A percentile compares a stretch with the other conserved stretches of the same genome.
Conservation (phyloP, 92 coral and sea anemone genomes). For the Epizoanthus rinbou region DNA sequence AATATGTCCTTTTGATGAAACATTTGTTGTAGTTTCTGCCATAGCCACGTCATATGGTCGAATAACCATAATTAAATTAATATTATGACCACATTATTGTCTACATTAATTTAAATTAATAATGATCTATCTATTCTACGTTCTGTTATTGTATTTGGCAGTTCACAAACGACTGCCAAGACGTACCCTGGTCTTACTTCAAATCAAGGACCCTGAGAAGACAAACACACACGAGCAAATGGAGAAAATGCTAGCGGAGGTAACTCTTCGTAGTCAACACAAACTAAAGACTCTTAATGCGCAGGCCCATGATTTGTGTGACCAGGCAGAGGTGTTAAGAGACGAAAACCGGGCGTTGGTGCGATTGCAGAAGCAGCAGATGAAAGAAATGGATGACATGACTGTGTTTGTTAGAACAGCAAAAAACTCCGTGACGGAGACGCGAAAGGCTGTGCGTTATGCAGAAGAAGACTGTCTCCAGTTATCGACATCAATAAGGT, state of each 20-base stretch:
- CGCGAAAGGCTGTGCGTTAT: conserved; percentile 36
- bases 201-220: conserved; percentile 12
- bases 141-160: neutral
- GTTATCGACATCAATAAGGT: conserved; percentile 23
- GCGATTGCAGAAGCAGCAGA: conserved; percentile 20
- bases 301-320: conserved; percentile 23
- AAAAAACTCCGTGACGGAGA: conserved; percentile 14
- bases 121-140: neutral
- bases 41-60: too few species aligned
- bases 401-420: conserved; percentile 28
- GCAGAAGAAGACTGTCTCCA: conserved; percentile 31
- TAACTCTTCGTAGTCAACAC: conserved; percentile 35
- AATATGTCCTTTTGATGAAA: too few species aligned
- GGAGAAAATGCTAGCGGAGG: conserved; percentile 38
- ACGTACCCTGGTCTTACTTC: conserved; percentile 27
- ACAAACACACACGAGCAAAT: conserved; percentile 16
- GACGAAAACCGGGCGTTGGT: conserved; percentile 32
- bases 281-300: conserved; percentile 21
- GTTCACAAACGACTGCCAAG: conserved; percentile 5
- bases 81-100: too few species aligned
- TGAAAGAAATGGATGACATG: conserved; percentile 33
- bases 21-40: too few species aligned
- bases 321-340: conserved; percentile 28
- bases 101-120: neutral
- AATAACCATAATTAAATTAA: too few species aligned